Base-by-base conservation (phyloP, 2,888 invertebrate genomes). In the Cheilosia vernalis region DNA sequence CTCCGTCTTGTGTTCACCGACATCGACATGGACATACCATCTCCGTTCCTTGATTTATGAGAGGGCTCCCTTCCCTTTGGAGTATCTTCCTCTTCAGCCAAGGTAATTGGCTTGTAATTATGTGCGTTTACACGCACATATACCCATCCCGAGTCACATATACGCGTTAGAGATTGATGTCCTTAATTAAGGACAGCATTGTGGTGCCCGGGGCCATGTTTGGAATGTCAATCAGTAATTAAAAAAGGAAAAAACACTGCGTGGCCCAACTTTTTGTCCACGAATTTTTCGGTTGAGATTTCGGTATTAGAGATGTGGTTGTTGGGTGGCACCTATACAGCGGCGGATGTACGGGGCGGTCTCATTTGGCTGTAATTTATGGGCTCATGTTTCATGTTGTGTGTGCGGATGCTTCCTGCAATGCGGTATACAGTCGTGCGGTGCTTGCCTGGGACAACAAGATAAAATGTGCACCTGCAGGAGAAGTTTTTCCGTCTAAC, bases 21-120 rank as follows among this genome's bases (percentile, higher is more conserved):
- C 27, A 63, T 21, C 21, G 10, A 10, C 27, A 63, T 21, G 67
- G 66, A 72, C 72, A 80, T 74, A 55, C 67, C 40, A 55, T 72
- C 73, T 49, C 42, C 60, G 47, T 60, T 70, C 66, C 47, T 66
- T 85, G 85, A 85, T 85, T 85, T 85, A 85, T 85, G 85, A 33
- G 66, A 81, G 76, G 81, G 61, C 66, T 74, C 63, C 33, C 66
- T 17, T 56, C 40, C n/a, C 15, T 9, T 42, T 10, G 56, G 44
- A n/a, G 19, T 37, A 24, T 55, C 44, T 27, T 63, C 33, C 73
- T 60, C 64, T 56, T 51, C 63, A 27, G 51, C 49, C 49, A 47
- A 80, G 74, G 76, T 77, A 85, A 85, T 85, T 85, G 85, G 76
- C 85, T 85, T 81, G 85, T 85, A 81, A 85, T 85, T 72, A 81